Conservation (phyloP, 2,888 invertebrate genomes). For the Rugalucina vietnamica region DNA sequence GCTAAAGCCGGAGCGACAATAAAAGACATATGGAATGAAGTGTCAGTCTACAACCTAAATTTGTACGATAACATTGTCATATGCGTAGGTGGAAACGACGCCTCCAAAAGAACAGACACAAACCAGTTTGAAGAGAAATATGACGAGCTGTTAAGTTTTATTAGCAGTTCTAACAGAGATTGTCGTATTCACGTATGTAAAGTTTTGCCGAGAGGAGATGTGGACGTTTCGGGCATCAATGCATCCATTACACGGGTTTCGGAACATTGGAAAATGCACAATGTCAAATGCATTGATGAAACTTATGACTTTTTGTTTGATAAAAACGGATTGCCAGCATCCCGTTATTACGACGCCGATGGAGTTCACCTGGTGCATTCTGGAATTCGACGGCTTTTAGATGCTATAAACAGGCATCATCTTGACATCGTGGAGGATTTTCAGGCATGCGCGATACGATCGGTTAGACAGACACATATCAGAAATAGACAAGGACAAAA, state of each 20-base stretch:
- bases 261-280: not conserved
- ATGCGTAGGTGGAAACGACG: not conserved
- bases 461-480: too few relatives aligned
- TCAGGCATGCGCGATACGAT: not conserved
- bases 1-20: not conserved
- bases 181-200: not conserved
- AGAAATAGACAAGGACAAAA: too few relatives aligned
- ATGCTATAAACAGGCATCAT: too few relatives aligned
- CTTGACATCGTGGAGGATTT: not conserved
- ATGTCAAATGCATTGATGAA: not conserved
- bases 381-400: not conserved
- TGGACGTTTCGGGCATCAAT: not conserved
- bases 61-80: not conserved
- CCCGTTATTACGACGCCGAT: not conserved
- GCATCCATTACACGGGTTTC: not conserved
- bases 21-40: not conserved
- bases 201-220: not conserved
- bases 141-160: not conserved
- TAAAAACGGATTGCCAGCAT: not conserved
- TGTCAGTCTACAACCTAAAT: not conserved
- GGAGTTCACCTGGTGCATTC: not conserved
- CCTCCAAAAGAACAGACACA: not conserved
- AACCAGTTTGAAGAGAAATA: not conserved
- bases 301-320: not conserved
- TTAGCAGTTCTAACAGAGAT: not conserved